A percentile compares a stretch with the other conserved stretches of the same genome.
phyloP scores from a whole-genome alignment of 2,888 invertebrate genomes.

The Plagodis dolabraria region DNA sequence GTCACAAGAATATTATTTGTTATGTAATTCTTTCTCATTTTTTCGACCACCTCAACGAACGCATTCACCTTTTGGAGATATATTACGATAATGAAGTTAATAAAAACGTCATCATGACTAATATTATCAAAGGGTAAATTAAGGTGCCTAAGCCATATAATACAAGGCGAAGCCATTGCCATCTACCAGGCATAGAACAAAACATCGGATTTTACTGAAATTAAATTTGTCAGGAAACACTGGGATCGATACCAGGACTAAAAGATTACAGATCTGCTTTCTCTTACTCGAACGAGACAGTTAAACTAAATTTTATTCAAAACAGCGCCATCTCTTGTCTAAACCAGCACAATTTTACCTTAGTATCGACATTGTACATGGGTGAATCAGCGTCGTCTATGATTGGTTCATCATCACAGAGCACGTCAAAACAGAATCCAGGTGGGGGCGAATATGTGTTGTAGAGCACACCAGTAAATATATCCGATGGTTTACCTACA shows the following conservation, averaged over 20 bases:
- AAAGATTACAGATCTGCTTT: too few relatives aligned
- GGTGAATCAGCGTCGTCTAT: constrained; percentile 92
- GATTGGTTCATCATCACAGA: constrained; percentile 94
- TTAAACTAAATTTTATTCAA: not conserved
- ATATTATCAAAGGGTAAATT: too few relatives aligned
- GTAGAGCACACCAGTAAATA: constrained; percentile 93
- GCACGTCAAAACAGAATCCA: constrained; percentile 96
- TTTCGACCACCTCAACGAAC: constrained; percentile 82
- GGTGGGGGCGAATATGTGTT: constrained; percentile 93
- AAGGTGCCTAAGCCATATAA: too few relatives aligned
- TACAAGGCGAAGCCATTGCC: too few relatives aligned
- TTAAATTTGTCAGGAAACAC: too few relatives aligned
- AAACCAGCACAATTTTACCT: constrained; percentile 73
- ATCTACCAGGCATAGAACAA: too few relatives aligned
- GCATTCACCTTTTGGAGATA: constrained; percentile 29
- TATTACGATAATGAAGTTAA: not conserved
- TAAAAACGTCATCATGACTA: not conserved
- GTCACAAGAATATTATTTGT: constrained; percentile 93
- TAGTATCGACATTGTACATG: constrained; percentile 91
- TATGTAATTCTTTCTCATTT: constrained; percentile 81
- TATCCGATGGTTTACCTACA: constrained; percentile 85
- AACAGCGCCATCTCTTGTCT: constrained; percentile 22
- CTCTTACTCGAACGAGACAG: too few relatives aligned
- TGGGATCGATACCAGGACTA: too few relatives aligned
- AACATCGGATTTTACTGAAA: too few relatives aligned